Base-by-base conservation (phyloP, 2,113 vertebrate species). In the Amblyornis subalaris region DNA sequence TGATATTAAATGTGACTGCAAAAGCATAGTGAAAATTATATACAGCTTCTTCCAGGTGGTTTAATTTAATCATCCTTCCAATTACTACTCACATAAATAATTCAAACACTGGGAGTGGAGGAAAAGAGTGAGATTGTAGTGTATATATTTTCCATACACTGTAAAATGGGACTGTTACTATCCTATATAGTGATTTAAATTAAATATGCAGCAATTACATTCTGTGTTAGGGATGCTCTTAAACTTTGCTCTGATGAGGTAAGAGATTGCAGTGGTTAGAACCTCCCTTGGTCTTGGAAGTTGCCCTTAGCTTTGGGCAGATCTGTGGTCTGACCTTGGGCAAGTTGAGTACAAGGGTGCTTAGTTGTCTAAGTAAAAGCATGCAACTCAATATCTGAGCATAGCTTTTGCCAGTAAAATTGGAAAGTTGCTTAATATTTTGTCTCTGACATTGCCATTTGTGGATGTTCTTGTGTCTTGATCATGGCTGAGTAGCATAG, bases 61-160 rank as follows among this genome's bases (percentile, higher is more conserved):
- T 92, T 94, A 89, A 74, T 89, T 89, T 94, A 90, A 89, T 92
- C 73, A 81, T 87, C 23, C 31, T 91, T 82, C 61, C n/a, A 78
- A 87, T 90, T 94, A 55, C 53, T 91, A 45, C 44, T 80, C 65
- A 50, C 50, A 73, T 82, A 94, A 94, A 96, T 94, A 91, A 89
- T 92, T 91, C 57, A 92, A 33, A 79, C 3, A 38, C 24, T 44
- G 21, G 22, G 16, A 87, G 25, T 57, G 36, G 14, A 48, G 47
- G 10, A 51, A 88, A 89, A 90, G 81, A 48, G 14, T 31, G 14
- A 67, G 29, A 57, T 36, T 72, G 8, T 79, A 50, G 23, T n/a
- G 16, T 57, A 51, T 67, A 36, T 77, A 20, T 71, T 94, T 87
- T 58, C 36, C 76, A 48, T 61, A 61, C 40, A 33, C 16, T 61